phyloP scores from a whole-genome alignment of 1,140 invertebrate genomes.

The Agrypnia vestita region DNA sequence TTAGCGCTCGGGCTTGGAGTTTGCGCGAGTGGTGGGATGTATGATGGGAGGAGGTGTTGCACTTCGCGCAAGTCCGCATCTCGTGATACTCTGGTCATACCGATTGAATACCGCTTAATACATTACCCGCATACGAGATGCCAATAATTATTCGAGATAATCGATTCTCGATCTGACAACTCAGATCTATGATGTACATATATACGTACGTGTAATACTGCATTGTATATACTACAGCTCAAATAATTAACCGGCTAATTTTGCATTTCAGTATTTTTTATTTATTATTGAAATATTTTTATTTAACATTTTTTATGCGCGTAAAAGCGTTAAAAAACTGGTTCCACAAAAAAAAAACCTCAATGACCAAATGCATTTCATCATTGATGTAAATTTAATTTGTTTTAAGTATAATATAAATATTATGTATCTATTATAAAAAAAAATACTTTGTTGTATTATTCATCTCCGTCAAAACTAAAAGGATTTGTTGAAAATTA shows the following conservation, averaged over 20 bases:
- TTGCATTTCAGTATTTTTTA: not conserved
- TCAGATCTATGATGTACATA: not conserved
- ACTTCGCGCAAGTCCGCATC: not conserved
- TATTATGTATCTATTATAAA: too few relatives aligned
- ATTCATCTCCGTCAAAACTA: too few relatives aligned
- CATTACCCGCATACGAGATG: not conserved
- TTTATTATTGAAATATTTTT: too few relatives aligned
- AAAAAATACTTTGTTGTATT: too few relatives aligned
- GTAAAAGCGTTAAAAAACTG: too few relatives aligned
- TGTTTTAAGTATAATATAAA: too few relatives aligned
- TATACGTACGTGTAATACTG: too few relatives aligned
- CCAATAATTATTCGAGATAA: not conserved
- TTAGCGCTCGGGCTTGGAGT: slow-evolving; percentile 21
- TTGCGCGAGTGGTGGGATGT: not conserved
- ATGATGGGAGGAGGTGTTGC: not conserved
- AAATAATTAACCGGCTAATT: slow-evolving; percentile 10
- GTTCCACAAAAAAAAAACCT: too few relatives aligned
- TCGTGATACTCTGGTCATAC: slow-evolving; percentile 38
- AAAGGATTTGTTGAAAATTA: too few relatives aligned
- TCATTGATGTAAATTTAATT: too few relatives aligned
- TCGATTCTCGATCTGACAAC: slow-evolving; percentile 16
- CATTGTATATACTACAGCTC: slow-evolving; percentile 16
- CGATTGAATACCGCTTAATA: slow-evolving; percentile 7
- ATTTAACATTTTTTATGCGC: too few relatives aligned
- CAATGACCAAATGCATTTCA: too few relatives aligned